Conservation (phyloP, 1,140 invertebrate species). For the Bathynomus jamesi region DNA sequence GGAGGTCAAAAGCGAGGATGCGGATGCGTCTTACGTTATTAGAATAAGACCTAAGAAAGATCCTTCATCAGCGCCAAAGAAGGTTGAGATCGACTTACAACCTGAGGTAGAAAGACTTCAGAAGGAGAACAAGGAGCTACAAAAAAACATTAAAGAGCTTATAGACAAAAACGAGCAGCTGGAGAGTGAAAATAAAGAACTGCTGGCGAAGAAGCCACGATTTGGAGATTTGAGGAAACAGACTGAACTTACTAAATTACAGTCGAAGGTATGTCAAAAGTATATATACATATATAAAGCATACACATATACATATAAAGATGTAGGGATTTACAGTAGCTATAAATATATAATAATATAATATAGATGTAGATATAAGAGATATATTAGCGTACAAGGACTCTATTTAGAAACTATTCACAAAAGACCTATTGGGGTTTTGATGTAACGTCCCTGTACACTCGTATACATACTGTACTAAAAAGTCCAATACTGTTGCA, state of each 20-base stretch:
- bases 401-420: too few relatives aligned
- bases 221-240: slow-evolving; percentile 38
- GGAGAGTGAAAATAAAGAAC: slow-evolving; percentile 79
- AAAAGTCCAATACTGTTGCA: too few relatives aligned
- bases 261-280: slow-evolving; percentile 59
- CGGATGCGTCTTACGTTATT: slow-evolving; percentile 29
- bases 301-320: background rate
- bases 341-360: background rate
- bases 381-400: too few relatives aligned
- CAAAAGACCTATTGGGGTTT: too few relatives aligned
- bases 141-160: slow-evolving; percentile 29
- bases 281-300: background rate
- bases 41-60: slow-evolving; percentile 31
- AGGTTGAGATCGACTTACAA: slow-evolving; percentile 29
- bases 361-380: too few relatives aligned
- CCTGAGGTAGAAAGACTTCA: slow-evolving; percentile 39
- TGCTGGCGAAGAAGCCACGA: slow-evolving; percentile 53
- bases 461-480: too few relatives aligned
- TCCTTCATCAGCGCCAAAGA: slow-evolving; percentile 12
- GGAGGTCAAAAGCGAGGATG: slow-evolving; percentile 34
- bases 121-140: slow-evolving; percentile 37
- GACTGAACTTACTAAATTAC: slow-evolving; percentile 54
- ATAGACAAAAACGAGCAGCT: slow-evolving; percentile 43
- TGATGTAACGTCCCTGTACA: too few relatives aligned
- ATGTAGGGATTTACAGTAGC: background rate